A percentile compares a stretch with the other conserved stretches of the same genome.
These are phyloP conservation scores for Drosophila pseudoananassae DNA, from an alignment of 1,140 invertebrate genomes.

Conservation along the genomic window DNA sequence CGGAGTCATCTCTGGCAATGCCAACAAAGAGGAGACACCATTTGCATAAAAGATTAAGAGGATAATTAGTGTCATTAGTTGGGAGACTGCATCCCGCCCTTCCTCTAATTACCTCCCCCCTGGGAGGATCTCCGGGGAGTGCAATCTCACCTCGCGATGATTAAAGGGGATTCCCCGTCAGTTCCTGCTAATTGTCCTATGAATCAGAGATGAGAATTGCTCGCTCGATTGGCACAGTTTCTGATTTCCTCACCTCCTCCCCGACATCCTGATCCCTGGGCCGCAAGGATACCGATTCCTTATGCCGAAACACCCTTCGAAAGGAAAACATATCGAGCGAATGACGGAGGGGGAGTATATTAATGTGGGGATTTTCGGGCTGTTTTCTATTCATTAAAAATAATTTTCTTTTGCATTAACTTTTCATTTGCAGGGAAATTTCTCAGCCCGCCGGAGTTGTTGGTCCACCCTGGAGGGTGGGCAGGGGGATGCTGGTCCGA, in stretches of 20 bases:
- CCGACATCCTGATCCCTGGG: slow-evolving; percentile 6
- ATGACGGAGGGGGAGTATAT: slow-evolving; percentile 19
- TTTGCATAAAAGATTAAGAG: slow-evolving; percentile 78
- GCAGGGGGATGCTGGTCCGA: slow-evolving; percentile 6
- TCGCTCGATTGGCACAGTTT: slow-evolving; percentile 51
- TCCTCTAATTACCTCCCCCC: background rate
- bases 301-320: slow-evolving; percentile 21
- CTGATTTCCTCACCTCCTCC: slow-evolving; percentile 3
- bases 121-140: slow-evolving; percentile 12
- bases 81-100: slow-evolving; percentile 22
- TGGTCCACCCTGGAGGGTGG: slow-evolving; percentile 10
- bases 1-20: slow-evolving; percentile 33
- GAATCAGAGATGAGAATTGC: slow-evolving; percentile 28
- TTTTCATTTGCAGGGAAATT: slow-evolving; percentile 73
- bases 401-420: slow-evolving; percentile 81
- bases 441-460: slow-evolving; percentile 10
- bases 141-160: slow-evolving; percentile 30
- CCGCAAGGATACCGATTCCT: slow-evolving; percentile 43
- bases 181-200: slow-evolving; percentile 49
- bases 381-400: slow-evolving; percentile 82
- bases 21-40: slow-evolving; percentile 47
- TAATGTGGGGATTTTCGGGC: slow-evolving; percentile 69
- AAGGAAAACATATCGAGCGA: background rate
- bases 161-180: slow-evolving; percentile 24
- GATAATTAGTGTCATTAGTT: slow-evolving; percentile 79